Evolutionary conservation across 2,113 vertebrate species (phyloP).

Genomic region (Otolemur garnettii): DNA sequence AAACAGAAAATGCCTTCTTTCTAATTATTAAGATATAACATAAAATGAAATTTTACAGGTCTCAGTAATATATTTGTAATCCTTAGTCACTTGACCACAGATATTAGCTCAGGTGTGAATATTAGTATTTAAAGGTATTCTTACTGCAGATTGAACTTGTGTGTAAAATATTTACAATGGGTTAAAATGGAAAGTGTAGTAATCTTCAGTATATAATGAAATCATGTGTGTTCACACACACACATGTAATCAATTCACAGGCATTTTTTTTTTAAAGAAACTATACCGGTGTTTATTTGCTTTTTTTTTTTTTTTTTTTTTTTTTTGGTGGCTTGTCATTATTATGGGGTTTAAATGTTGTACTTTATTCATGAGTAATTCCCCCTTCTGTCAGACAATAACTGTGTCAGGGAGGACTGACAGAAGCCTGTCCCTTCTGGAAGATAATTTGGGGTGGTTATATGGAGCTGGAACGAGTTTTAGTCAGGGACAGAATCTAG

Average conservation of each 20-base stretch:
- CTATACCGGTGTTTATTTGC: rapidly evolving
- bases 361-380: not conserved
- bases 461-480: not conserved
- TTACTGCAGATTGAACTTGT: not conserved
- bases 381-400: not conserved
- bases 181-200: not conserved
- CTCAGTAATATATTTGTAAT: not conserved
- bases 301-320: not conserved
- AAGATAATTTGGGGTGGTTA: not conserved
- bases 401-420: not conserved
- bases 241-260: not conserved
- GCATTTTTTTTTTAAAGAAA: too few species aligned
- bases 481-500: not conserved
- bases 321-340: not conserved
- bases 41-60: not conserved
- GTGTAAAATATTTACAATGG: not conserved
- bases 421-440: rapidly evolving
- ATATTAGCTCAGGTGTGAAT: not conserved
- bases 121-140: not conserved
- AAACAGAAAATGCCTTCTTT: not conserved
- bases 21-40: not conserved
- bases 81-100: not conserved
- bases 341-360: not conserved
- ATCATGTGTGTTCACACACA: not conserved
- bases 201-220: not conserved